These are phyloP conservation scores for Melolontha melolontha DNA, from an alignment of 2,888 invertebrate genomes.

Conservation along the genomic window DNA sequence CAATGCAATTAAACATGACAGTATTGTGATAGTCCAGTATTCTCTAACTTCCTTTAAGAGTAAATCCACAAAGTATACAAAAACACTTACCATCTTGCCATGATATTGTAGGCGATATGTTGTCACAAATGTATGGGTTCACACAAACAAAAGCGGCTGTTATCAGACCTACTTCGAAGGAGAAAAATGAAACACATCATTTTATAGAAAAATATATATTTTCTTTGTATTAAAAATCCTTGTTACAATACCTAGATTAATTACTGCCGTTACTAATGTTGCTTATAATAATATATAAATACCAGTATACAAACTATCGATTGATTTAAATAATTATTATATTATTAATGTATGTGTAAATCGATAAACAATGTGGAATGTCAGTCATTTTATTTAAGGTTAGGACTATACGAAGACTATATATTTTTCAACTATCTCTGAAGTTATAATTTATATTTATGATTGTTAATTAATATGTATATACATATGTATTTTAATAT, in stretches of 20 bases:
- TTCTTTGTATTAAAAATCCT: conserved; percentile 18
- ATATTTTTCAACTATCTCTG: too few species aligned
- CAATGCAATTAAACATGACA: background rate
- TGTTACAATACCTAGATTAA: conserved; percentile 14
- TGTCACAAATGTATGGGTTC: conserved; percentile 37
- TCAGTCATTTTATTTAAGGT: conserved; percentile 14
- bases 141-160: background rate
- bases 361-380: conserved; percentile 13
- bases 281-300: conserved; percentile 7
- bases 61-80: conserved; percentile 8
- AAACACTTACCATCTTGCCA: conserved; percentile 30
- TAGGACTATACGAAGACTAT: too few species aligned
- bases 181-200: background rate
- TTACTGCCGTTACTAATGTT: conserved; percentile 6
- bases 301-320: background rate
- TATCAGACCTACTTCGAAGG: background rate
- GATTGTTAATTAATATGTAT: too few species aligned
- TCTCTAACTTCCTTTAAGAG: background rate
- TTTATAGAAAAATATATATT: conserved; percentile 38
- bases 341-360: too few species aligned
- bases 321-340: too few species aligned
- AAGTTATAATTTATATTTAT: too few species aligned
- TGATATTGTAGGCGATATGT: conserved; percentile 33
- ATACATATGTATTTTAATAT: too few species aligned
- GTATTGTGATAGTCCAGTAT: too few species aligned